Evolutionary conservation across 2,113 vertebrate species (phyloP), one percentile per base, ranked within the genome.

Genomic region (Corvus hawaiiensis): DNA sequence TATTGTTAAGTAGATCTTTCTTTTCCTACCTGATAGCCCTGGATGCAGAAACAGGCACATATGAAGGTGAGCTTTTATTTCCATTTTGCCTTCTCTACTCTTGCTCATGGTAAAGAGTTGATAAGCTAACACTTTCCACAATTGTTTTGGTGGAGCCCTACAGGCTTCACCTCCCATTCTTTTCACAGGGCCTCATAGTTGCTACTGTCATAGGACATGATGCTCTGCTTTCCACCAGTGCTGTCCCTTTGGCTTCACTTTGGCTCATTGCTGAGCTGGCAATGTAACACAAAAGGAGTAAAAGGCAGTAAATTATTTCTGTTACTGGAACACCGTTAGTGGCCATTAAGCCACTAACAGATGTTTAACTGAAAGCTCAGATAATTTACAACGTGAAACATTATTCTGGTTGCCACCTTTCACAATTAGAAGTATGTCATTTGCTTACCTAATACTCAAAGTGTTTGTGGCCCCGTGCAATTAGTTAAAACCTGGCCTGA

Each of bases 381-480:
- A 63, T 85, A 77, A 91, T 96, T 97, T 95, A 96, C 90, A 84
- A 22, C 4, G 55, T 77, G 85, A 68, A 91, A 52, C 46, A 16
- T 76, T 37, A 43, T 90, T 93, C 73, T 69, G 37, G 37, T 79
- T 91, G 30, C 63, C 35, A 33, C 84, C 43, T 80, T 66, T 62
- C 71, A 85, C 62, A 49, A 24, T 87, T 84, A 51, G 19, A 81
- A 63, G n/a, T 24, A 6, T 20, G n/a, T 62, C 3, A 30, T 39
- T 77, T 62, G 32, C 33, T 39, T 58, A 13, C 39, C 23, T 56
- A 79, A 35, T 39, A n/a, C 12, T 30, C 49, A 0, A 4, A 64
- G 51, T 73, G 58, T 85, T 89, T 11, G 2, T 63, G 33, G 16
- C 33, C 32, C 32, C 0, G 0, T 52, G 61, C 61, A 91, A 83